Conservation (phyloP, 2,113 vertebrate genomes). For the Martes martes region DNA sequence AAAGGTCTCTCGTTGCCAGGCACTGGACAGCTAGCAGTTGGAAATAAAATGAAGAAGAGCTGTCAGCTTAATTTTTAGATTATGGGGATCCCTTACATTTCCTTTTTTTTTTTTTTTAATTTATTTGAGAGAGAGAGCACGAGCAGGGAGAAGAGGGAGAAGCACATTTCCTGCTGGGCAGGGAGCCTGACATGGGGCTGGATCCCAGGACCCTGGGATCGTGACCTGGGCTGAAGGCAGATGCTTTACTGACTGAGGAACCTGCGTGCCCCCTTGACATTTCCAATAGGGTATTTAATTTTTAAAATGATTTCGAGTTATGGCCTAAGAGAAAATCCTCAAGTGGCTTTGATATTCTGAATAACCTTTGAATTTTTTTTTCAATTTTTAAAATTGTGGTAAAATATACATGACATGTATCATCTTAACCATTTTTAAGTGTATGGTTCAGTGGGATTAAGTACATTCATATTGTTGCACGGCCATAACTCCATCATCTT, state of each 20-base stretch:
- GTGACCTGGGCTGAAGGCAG: neutral
- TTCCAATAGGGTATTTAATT: neutral
- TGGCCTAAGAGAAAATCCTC: neutral
- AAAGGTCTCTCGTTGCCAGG: neutral
- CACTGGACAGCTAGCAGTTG: neutral
- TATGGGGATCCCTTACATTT: neutral
- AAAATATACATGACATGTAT: neutral
- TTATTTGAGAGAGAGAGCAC: neutral
- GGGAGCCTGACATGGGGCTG: neutral
- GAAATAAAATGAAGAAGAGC: neutral
- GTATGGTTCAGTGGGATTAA: neutral
- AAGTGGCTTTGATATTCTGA: neutral
- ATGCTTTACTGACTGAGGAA: neutral
- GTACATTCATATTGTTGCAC: neutral
- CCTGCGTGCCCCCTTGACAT: neutral
- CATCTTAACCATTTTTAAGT: neutral
- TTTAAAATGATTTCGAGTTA: constrained; percentile 20
- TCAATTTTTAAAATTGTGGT: neutral
- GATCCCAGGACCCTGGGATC: neutral
- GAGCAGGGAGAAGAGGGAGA: neutral
- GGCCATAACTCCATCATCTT: neutral
- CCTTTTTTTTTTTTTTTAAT: neutral
- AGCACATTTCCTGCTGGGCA: neutral
- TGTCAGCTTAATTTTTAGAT: neutral
- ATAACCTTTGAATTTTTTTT: neutral